Percentiles rank a stretch among this genome's conserved stretches.
phyloP scores from a whole-genome alignment of 2,888 invertebrate species.

The Perizoma flavofasciatum region DNA sequence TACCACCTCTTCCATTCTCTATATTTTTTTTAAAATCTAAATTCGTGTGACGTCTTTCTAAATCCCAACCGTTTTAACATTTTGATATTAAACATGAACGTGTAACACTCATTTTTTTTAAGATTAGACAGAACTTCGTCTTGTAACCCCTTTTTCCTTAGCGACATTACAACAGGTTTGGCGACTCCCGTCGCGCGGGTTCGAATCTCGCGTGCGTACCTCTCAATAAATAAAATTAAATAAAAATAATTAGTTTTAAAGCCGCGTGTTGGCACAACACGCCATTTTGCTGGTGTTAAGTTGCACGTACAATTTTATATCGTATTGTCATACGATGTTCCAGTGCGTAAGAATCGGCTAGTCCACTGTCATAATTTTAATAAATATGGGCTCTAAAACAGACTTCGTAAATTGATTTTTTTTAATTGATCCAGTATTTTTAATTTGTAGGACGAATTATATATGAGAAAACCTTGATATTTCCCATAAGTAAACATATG shows the following conservation, averaged over 20 bases:
- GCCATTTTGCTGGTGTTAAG: conserved; percentile 64
- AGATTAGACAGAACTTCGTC: not conserved
- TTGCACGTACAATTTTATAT: conserved; percentile 67
- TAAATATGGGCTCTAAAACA: too few relatives aligned
- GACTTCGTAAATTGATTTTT: too few relatives aligned
- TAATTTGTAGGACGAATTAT: too few relatives aligned
- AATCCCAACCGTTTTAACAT: too few relatives aligned
- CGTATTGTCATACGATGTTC: conserved; percentile 52
- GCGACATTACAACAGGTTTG: conserved; percentile 59
- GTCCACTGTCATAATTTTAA: not conserved
- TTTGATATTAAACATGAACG: too few relatives aligned
- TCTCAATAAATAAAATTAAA: conserved; percentile 77
- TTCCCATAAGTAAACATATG: too few relatives aligned
- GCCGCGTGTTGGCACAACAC: conserved; percentile 59
- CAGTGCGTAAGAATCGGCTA: conserved; percentile 7
- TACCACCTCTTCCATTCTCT: too few relatives aligned
- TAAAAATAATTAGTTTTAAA: conserved; percentile 72
- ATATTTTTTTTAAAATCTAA: too few relatives aligned
- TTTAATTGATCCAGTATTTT: too few relatives aligned
- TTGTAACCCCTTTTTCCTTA: not conserved
- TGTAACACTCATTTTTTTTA: too few relatives aligned
- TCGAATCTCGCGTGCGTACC: conserved; percentile 61
- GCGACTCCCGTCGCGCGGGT: conserved; percentile 58
- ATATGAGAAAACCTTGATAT: too few relatives aligned
- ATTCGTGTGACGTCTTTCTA: too few relatives aligned